Conservation (phyloP, 2,113 vertebrate species). For the Xenopus borealis region DNA sequence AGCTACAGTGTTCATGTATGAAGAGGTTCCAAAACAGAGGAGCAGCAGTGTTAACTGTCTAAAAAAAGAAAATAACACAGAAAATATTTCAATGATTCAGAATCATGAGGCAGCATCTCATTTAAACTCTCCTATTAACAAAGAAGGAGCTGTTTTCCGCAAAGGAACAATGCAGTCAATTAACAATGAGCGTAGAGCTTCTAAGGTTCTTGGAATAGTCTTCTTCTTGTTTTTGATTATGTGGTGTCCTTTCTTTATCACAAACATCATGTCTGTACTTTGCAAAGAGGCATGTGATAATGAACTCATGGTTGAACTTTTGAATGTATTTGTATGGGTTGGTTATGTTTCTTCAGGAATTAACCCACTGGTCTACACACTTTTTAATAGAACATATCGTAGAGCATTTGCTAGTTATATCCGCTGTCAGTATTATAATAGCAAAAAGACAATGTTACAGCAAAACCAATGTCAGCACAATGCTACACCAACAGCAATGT, state of each 20-base stretch:
- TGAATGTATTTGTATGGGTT: conserved; percentile 97
- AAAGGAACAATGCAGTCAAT: conserved; percentile 97
- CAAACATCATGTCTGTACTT: conserved; percentile 90
- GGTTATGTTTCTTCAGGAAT: conserved; percentile 96
- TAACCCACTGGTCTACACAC: conserved; percentile 94
- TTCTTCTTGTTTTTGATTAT: conserved; percentile 97
- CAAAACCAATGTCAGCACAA: conserved; percentile 79
- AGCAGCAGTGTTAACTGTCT: conserved; percentile 78
- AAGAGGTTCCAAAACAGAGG: conserved; percentile 68
- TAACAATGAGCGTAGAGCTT: conserved; percentile 92
- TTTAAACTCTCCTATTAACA: conserved; percentile 76
- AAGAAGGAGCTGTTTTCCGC: conserved; percentile 71
- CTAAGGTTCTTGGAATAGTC: conserved; percentile 94
- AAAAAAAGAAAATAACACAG: conserved; percentile 65
- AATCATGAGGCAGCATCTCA: conserved; percentile 74
- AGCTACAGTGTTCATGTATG: conserved; percentile 83
- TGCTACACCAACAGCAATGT: conserved; percentile 68
- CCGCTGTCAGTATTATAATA: conserved; percentile 76
- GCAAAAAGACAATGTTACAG: conserved; percentile 60
- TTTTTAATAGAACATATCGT: conserved; percentile 95
- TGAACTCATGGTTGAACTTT: conserved; percentile 80
- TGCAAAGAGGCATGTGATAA: conserved; percentile 81
- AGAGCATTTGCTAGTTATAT: conserved; percentile 94
- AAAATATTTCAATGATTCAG: conserved; percentile 75
- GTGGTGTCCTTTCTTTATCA: conserved; percentile 99